Conservation (phyloP, 2,113 vertebrate genomes). For the Kryptolebias marmoratus region DNA sequence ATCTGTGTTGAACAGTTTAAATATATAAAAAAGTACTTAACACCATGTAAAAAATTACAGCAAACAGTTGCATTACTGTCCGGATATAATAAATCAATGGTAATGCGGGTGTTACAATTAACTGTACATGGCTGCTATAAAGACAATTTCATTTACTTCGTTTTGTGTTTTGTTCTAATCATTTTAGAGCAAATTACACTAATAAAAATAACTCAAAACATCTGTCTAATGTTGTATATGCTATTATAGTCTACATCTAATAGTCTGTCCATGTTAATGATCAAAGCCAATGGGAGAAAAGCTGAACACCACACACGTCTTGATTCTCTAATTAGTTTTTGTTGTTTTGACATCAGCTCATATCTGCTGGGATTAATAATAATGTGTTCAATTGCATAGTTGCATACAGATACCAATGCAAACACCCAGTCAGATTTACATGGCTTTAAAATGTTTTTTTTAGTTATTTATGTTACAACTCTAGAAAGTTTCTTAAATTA, state of each 20-base stretch:
- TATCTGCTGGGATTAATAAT: constrained; percentile 6
- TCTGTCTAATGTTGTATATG: constrained; percentile 33
- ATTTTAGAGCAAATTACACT: constrained; percentile 10
- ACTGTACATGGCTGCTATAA: not conserved
- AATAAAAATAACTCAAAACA: constrained; percentile 9
- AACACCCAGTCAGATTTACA: not conserved
- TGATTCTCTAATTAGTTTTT: constrained; percentile 19
- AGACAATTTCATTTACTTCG: not conserved
- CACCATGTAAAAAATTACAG: too few species aligned
- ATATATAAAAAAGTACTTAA: too few species aligned
- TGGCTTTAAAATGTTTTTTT: not conserved
- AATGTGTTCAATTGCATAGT: constrained; percentile 20
- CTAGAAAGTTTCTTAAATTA: too few species aligned
- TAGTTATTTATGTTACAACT: too few species aligned
- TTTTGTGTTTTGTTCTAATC: constrained; percentile 14
- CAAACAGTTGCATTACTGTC: not conserved
- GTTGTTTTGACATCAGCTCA: constrained; percentile 19
- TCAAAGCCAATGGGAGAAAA: not conserved
- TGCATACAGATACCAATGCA: not conserved
- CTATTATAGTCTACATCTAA: not conserved
- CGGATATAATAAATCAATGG: constrained; percentile 13
- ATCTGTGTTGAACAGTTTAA: too few species aligned
- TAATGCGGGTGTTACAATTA: constrained; percentile 14
- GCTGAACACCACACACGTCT: not conserved
- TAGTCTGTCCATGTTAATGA: constrained; percentile 19